phyloP scores from a whole-genome alignment of 2,797 vertebrate species.

The Amphiprion clarkii region DNA sequence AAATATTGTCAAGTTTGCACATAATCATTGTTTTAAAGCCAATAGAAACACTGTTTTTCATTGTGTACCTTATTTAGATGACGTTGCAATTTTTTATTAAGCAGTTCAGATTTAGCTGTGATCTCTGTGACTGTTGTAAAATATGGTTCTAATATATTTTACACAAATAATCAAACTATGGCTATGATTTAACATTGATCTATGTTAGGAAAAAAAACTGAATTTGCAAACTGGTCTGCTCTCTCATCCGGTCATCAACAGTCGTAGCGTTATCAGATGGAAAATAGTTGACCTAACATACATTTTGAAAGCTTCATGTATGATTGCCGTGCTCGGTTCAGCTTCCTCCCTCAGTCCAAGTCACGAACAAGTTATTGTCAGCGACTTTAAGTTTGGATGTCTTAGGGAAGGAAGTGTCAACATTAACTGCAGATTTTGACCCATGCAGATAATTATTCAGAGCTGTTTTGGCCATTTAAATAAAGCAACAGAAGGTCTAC shows the following conservation, averaged over 20 bases:
- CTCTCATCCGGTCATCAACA: background rate
- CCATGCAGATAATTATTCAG: too few relatives aligned
- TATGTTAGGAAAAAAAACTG: background rate
- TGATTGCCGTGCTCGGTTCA: background rate
- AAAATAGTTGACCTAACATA: conserved; percentile 7
- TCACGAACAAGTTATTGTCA: background rate
- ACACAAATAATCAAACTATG: background rate
- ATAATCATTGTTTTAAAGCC: background rate
- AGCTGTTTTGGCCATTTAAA: too few relatives aligned
- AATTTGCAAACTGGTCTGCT: background rate
- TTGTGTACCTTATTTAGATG: too few relatives aligned
- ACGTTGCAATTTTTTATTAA: background rate
- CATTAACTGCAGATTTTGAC: background rate
- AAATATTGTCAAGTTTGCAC: background rate
- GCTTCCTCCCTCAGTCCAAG: background rate
- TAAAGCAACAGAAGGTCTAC: too few relatives aligned
- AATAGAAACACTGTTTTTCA: background rate
- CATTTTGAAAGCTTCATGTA: background rate
- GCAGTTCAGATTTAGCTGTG: background rate
- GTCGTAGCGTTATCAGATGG: background rate
- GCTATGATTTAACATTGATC: background rate
- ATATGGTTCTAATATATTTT: background rate
- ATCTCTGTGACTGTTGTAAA: background rate
- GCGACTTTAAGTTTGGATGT: background rate
- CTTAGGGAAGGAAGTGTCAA: too few relatives aligned